Evolutionary conservation across 2,113 vertebrate genomes (phyloP).

Genomic region (Aegypius monachus): DNA sequence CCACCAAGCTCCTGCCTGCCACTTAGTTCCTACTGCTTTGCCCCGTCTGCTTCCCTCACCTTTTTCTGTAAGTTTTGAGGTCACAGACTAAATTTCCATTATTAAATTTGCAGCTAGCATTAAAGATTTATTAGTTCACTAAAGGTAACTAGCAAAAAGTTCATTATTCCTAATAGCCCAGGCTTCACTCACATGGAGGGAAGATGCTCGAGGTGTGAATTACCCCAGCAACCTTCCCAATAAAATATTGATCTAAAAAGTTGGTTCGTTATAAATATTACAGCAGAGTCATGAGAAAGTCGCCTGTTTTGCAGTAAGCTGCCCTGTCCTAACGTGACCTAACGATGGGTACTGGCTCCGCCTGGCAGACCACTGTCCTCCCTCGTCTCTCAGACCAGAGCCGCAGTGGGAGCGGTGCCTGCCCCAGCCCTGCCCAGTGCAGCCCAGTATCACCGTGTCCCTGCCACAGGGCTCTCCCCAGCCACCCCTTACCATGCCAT

Average conservation of each 20-base stretch:
- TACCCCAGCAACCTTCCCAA: background rate
- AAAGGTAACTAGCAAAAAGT: background rate
- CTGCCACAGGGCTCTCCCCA: background rate
- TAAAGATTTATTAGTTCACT: background rate
- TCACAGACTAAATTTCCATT: background rate
- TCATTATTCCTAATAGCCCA: background rate
- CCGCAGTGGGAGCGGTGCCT: background rate
- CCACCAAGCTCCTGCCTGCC: background rate
- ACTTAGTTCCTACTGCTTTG: background rate
- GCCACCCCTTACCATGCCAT: fast-evolving
- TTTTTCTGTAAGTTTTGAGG: background rate
- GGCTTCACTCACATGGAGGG: background rate
- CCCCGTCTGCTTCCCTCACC: background rate
- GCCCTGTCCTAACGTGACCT: background rate
- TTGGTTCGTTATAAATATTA: background rate
- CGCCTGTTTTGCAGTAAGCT: fast-evolving
- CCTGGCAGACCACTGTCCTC: background rate
- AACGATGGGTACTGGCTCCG: fast-evolving
- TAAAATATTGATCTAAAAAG: background rate
- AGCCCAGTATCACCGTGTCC: background rate
- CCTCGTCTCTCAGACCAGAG: fast-evolving
- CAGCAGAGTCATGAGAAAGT: background rate
- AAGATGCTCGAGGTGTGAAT: background rate
- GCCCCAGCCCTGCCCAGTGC: background rate
- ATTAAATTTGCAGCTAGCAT: background rate